Conservation (phyloP, 2,888 invertebrate genomes). For the Heteromurus nitidus region DNA sequence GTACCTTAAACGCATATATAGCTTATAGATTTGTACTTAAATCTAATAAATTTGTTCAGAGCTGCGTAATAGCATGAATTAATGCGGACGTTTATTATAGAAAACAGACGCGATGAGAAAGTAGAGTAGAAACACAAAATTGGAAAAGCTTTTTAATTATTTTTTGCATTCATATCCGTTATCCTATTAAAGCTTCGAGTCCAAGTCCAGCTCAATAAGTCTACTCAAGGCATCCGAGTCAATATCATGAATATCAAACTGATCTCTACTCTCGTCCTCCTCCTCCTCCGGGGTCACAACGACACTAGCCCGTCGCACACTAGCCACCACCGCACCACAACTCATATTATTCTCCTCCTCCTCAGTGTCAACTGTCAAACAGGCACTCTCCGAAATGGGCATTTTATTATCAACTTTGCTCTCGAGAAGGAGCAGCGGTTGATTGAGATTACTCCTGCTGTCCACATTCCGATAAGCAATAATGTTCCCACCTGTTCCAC, state of each 20-base stretch:
- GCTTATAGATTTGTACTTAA: too few species aligned
- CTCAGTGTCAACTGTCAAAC: slow-evolving; percentile 26
- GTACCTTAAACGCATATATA: too few species aligned
- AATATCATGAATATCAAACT: slow-evolving; percentile 49
- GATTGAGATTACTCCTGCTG: slow-evolving; percentile 39
- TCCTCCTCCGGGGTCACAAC: slow-evolving; percentile 19
- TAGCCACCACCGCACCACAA: too few species aligned
- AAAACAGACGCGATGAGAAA: too few species aligned
- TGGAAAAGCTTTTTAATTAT: too few species aligned
- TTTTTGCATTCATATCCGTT: too few species aligned
- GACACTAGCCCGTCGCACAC: slow-evolving; percentile 11
- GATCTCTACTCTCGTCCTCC: slow-evolving; percentile 41
- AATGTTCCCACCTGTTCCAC: background rate
- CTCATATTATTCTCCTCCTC: background rate
- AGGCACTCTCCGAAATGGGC: background rate
- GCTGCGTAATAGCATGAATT: too few species aligned
- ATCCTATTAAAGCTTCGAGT: slow-evolving; percentile 52
- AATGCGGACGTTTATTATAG: too few species aligned
- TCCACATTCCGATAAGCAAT: slow-evolving; percentile 39
- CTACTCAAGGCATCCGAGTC: slow-evolving; percentile 57
- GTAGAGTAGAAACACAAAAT: too few species aligned
- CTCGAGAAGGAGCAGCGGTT: slow-evolving; percentile 33
- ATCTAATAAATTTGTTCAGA: too few species aligned
- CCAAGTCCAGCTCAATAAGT: slow-evolving; percentile 49
- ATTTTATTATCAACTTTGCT: slow-evolving; percentile 1